phyloP scores from a whole-genome alignment of 2,888 invertebrate genomes.

The Nomada fucata region DNA sequence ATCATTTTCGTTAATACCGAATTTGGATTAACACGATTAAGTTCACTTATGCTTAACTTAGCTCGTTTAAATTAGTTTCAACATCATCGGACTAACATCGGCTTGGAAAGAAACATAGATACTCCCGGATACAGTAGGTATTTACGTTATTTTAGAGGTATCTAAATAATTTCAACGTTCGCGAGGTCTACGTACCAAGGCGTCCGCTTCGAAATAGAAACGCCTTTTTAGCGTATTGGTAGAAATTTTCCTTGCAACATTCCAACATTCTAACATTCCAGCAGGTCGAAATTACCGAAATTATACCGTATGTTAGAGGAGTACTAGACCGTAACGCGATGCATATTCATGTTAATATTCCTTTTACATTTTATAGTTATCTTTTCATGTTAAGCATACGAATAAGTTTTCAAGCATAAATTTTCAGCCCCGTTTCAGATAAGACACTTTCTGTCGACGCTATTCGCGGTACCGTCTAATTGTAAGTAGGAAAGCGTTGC shows the following conservation, averaged over 20 bases:
- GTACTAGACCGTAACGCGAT: neutral
- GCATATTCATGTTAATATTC: neutral
- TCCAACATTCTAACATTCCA: neutral
- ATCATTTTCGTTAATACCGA: neutral
- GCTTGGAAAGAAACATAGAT: neutral
- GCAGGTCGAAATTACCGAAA: neutral
- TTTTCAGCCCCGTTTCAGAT: neutral
- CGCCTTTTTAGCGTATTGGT: neutral
- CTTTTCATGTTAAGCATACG: neutral
- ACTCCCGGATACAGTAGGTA: neutral
- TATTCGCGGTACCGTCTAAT: too few relatives aligned
- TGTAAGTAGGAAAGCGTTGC: too few relatives aligned
- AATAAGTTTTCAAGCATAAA: slow-evolving; percentile 3
- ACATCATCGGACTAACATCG: neutral
- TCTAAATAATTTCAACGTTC: slow-evolving; percentile 10
- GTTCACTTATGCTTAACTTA: too few relatives aligned
- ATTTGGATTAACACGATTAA: slow-evolving; percentile 1
- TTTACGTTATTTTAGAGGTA: slow-evolving; percentile 9
- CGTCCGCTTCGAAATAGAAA: neutral
- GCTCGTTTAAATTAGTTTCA: neutral
- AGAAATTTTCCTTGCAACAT: neutral
- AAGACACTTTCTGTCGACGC: too few relatives aligned
- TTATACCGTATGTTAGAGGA: neutral
- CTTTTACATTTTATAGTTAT: slow-evolving; percentile 11
- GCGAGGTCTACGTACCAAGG: slow-evolving; percentile 24